phyloP scores from a whole-genome alignment of 2,113 vertebrate genomes.

The Hyaena hyaena region DNA sequence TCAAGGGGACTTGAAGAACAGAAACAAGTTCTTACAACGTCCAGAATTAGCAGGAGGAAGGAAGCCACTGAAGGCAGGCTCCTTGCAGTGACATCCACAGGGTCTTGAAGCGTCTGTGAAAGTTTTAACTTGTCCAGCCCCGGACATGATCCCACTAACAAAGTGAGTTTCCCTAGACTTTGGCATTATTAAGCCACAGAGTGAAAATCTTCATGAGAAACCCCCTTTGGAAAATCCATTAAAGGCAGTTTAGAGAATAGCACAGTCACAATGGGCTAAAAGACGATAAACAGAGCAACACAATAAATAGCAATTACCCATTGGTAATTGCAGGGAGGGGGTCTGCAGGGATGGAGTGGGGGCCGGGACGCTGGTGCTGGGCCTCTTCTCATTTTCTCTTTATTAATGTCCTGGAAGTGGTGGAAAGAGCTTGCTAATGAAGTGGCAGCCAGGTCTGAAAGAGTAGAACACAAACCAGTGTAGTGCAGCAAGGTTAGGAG shows the following conservation, averaged over 20 bases:
- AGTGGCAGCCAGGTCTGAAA: conserved; percentile 35
- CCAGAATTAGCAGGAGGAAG: background rate
- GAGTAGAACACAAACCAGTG: background rate
- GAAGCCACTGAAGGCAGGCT: background rate
- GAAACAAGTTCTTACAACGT: background rate
- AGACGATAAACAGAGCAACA: conserved; percentile 27
- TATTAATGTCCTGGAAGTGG: conserved; percentile 47
- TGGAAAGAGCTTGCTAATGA: conserved; percentile 63
- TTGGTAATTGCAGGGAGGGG: conserved; percentile 7
- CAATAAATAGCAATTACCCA: conserved; percentile 10
- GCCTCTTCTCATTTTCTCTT: conserved; percentile 1
- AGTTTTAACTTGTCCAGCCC: background rate
- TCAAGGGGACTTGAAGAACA: background rate
- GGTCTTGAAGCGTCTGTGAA: background rate
- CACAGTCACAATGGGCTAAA: conserved; percentile 20
- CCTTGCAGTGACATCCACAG: background rate
- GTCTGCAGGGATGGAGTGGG: background rate
- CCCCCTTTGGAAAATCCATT: conserved; percentile 56
- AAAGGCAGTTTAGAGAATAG: conserved; percentile 43
- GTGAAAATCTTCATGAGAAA: conserved; percentile 34
- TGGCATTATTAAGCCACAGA: background rate
- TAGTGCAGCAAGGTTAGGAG: conserved; percentile 46
- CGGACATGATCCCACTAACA: background rate
- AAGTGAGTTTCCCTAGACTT: background rate
- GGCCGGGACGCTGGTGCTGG: background rate